A percentile compares a stretch with the other conserved stretches of the same genome.
Evolutionary conservation across 1,140 invertebrate species (phyloP).

Genomic region (Meteorus sp.): DNA sequence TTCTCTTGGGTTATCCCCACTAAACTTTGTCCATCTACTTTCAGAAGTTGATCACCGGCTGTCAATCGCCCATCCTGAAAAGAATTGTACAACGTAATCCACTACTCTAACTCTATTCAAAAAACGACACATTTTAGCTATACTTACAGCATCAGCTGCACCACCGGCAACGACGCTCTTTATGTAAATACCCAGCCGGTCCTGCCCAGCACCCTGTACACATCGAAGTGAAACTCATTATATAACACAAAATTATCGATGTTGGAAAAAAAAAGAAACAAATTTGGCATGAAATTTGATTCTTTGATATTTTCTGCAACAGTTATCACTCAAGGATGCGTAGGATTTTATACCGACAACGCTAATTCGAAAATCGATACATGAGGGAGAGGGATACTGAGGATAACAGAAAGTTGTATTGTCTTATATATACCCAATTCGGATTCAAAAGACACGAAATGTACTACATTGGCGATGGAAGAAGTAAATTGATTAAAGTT

Average conservation of each 20-base stretch:
- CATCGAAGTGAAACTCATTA: constrained; percentile 33
- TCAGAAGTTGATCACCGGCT: constrained; percentile 95
- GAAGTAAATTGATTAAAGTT: no score
- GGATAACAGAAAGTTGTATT: no score
- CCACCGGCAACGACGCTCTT: constrained; percentile 96
- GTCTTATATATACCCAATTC: no score
- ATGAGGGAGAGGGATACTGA: no score
- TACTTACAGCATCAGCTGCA: constrained; percentile 85
- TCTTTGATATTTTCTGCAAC: no score
- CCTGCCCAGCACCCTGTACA: constrained; percentile 82
- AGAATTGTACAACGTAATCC: constrained; percentile 17
- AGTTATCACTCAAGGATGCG: no score
- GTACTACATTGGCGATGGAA: no score
- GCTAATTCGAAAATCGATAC: no score
- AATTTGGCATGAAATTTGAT: neutral
- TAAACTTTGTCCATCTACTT: constrained; percentile 95
- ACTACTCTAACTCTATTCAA: no score
- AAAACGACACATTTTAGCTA: constrained; percentile 5
- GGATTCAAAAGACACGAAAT: no score
- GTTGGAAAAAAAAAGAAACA: constrained; percentile 22
- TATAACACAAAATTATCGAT: constrained; percentile 20
- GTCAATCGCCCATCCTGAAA: constrained; percentile 84
- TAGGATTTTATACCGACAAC: no score
- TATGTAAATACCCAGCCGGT: constrained; percentile 93
- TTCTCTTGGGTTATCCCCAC: constrained; percentile 96